These are phyloP conservation scores for Tangara arthus DNA, from an alignment of 2,797 vertebrate genomes.

Conservation along the genomic window DNA sequence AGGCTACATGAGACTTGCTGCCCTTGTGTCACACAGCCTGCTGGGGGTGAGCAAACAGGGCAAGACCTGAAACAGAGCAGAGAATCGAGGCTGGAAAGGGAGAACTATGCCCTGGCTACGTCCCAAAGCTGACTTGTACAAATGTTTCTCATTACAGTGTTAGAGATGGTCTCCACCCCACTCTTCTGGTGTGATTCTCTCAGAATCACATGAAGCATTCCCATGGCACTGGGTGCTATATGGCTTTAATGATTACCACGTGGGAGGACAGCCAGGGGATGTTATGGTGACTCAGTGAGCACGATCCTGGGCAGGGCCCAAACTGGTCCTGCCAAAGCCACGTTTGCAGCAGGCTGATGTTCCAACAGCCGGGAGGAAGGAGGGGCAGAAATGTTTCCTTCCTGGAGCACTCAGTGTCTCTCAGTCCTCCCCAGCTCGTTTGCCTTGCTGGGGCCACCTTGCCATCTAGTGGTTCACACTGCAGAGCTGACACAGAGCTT, in stretches of 20 bases:
- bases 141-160: not conserved
- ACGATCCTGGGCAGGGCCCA: not conserved
- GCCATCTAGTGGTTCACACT: slow-evolving; percentile 38
- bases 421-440: accelerated
- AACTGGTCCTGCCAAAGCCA: not conserved
- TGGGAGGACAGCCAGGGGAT: not conserved
- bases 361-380: not conserved
- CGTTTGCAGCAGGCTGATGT: not conserved
- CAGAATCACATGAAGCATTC: accelerated
- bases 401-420: not conserved
- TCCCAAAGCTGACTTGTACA: not conserved
- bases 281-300: not conserved
- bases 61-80: not conserved
- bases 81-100: not conserved
- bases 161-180: not conserved
- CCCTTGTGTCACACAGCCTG: not conserved
- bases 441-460: not conserved
- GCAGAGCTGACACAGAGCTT: not conserved
- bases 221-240: too few species aligned
- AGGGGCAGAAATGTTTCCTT: not conserved
- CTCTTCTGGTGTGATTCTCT: not conserved
- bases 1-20: not conserved
- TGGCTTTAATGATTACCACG: not conserved
- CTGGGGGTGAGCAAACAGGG: accelerated
- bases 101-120: not conserved